Evolutionary conservation across 2,888 invertebrate genomes (phyloP).

Genomic region (Syrphus vitripennis): DNA sequence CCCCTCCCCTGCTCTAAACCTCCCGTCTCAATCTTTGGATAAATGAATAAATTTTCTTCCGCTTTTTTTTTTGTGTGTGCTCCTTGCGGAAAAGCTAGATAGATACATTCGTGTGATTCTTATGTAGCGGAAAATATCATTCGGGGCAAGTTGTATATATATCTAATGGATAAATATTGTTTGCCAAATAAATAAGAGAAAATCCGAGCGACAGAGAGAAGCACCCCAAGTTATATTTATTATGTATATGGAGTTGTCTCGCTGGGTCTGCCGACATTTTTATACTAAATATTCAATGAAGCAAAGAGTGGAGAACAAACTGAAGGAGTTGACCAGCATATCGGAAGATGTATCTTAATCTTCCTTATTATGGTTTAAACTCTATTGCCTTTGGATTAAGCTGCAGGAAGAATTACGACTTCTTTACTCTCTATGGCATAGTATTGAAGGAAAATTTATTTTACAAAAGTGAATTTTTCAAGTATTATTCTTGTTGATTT

Average conservation of each 20-base stretch:
- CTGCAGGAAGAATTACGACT: constrained; percentile 42
- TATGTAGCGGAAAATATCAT: constrained; percentile 41
- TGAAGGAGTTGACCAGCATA: constrained; percentile 58
- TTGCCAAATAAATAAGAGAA: constrained; percentile 64
- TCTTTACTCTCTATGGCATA: neutral
- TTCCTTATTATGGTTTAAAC: constrained; percentile 63
- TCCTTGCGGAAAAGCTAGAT: neutral
- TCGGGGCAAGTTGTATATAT: constrained; percentile 3
- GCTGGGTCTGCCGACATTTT: too few relatives aligned
- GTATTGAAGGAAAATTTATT: neutral
- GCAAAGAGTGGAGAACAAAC: constrained; percentile 13
- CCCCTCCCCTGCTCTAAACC: neutral
- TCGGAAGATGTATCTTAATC: constrained; percentile 69
- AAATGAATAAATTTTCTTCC: constrained; percentile 66
- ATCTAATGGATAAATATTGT: constrained; percentile 67
- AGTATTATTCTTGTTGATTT: too few relatives aligned
- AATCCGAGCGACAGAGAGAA: constrained; percentile 8
- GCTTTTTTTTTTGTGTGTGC: neutral
- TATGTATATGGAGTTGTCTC: neutral
- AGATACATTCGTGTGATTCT: constrained; percentile 16
- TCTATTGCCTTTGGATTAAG: constrained; percentile 38
- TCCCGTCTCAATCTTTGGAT: neutral
- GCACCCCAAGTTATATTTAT: neutral
- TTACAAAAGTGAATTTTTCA: neutral
- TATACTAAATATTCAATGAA: constrained; percentile 2